A percentile compares a stretch with the other conserved stretches of the same genome.
phyloP scores from a whole-genome alignment of 1,140 invertebrate species.

The Platorchestia sp. region DNA sequence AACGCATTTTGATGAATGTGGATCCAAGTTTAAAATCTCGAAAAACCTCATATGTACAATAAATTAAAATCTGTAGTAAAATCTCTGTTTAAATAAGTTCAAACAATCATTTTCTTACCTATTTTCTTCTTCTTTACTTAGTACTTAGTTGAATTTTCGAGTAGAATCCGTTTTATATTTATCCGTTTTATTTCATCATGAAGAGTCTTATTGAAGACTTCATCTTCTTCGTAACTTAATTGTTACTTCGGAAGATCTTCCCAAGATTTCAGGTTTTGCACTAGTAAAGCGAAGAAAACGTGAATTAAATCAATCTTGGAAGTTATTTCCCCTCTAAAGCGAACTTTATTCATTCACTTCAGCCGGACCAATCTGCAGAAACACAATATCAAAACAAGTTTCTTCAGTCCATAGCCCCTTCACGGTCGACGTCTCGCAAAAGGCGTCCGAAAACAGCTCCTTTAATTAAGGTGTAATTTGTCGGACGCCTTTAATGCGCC shows the following conservation, averaged over 20 bases:
- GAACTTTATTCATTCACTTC: background rate
- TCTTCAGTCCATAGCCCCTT: background rate
- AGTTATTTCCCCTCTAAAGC: background rate
- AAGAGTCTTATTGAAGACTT: background rate
- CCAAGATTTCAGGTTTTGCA: background rate
- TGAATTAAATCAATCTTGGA: background rate
- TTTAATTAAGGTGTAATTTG: conserved; percentile 34
- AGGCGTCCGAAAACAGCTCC: conserved; percentile 17
- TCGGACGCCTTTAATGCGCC: background rate
- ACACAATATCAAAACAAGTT: background rate
- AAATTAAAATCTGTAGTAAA: background rate
- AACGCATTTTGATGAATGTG: background rate
- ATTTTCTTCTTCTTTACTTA: background rate
- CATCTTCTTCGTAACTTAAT: background rate
- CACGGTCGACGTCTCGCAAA: background rate
- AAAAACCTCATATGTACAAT: background rate
- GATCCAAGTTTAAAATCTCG: background rate
- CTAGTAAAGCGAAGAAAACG: background rate
- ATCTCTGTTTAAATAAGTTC: background rate
- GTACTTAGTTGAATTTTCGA: background rate
- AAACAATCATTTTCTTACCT: background rate
- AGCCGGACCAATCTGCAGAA: background rate
- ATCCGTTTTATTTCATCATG: background rate
- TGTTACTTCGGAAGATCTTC: background rate
- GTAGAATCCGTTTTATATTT: background rate